Percentiles rank a stretch among this genome's conserved stretches.
These are phyloP conservation scores for Chromis chromis DNA, from an alignment of 2,797 vertebrate genomes.

Conservation along the genomic window DNA sequence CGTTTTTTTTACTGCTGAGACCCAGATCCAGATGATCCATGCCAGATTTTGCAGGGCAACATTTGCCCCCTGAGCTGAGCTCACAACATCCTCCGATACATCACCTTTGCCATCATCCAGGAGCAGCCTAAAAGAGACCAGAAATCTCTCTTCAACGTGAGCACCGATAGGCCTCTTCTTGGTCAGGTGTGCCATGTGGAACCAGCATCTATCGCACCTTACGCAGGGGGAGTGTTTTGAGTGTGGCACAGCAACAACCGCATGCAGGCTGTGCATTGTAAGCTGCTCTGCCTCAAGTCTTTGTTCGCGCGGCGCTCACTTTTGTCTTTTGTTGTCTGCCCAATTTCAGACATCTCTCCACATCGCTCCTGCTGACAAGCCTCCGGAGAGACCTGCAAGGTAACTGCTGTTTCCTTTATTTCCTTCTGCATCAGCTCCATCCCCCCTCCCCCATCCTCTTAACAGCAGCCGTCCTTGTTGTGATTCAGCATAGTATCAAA, in stretches of 20 bases:
- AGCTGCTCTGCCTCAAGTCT: conserved; percentile 71
- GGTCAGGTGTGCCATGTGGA: conserved; percentile 76
- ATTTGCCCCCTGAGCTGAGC: conserved; percentile 60
- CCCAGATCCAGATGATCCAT: conserved; percentile 74
- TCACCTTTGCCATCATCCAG: conserved; percentile 61
- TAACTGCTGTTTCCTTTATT: conserved; percentile 83
- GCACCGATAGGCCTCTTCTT: conserved; percentile 32
- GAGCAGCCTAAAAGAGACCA: conserved; percentile 34
- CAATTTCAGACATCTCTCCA: conserved; percentile 90
- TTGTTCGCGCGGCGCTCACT: conserved; percentile 81
- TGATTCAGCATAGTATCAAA: conserved; percentile 66
- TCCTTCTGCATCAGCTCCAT: conserved; percentile 50
- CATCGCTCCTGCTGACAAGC: conserved; percentile 88
- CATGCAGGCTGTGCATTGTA: conserved; percentile 72
- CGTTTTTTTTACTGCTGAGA: conserved; percentile 17
- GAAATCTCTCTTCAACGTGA: conserved; percentile 21
- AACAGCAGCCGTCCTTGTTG: conserved; percentile 63
- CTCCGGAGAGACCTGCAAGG: conserved; percentile 92
- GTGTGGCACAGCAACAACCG: conserved; percentile 72
- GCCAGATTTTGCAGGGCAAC: conserved; percentile 71
- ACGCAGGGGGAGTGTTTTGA: conserved; percentile 77
- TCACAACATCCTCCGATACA: conserved; percentile 49
- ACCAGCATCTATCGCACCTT: conserved; percentile 65
- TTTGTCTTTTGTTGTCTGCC: conserved; percentile 81
- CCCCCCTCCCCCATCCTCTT: conserved; percentile 60